Percentiles rank a stretch among this genome's conserved stretches.
Evolutionary conservation across 2,113 vertebrate genomes (phyloP).

Genomic region (Protobothrops flavoviridis): DNA sequence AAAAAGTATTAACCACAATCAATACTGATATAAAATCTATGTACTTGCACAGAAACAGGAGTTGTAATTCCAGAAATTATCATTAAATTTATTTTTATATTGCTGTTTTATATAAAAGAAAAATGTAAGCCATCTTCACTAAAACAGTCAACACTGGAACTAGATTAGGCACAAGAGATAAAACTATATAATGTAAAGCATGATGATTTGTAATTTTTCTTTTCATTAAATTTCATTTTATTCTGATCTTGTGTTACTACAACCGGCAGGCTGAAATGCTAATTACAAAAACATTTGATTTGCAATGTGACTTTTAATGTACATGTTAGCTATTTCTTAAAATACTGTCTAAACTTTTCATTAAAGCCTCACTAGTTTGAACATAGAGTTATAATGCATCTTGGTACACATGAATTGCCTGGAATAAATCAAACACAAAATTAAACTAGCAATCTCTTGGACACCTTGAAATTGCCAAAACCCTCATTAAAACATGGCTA

Average conservation of each 20-base stretch:
- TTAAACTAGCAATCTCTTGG: constrained; percentile 1
- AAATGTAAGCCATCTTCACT: neutral
- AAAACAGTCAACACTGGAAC: neutral
- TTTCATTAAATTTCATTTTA: neutral
- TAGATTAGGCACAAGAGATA: neutral
- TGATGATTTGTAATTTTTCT: neutral
- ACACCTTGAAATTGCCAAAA: neutral
- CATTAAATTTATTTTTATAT: neutral
- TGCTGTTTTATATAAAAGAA: neutral
- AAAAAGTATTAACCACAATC: neutral
- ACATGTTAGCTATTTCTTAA: neutral
- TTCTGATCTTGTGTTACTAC: neutral
- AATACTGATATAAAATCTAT: neutral
- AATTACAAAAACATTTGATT: neutral
- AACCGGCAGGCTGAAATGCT: neutral
- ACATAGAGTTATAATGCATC: neutral
- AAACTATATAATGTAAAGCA: neutral
- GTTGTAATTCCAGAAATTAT: neutral
- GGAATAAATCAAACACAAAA: constrained; percentile 22
- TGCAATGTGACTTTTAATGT: neutral
- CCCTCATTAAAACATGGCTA: neutral
- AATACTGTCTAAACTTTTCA: neutral
- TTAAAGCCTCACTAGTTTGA: neutral
- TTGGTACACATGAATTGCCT: neutral
- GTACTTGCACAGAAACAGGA: neutral